Conservation (phyloP, 2,113 vertebrate genomes). For the Xiphias gladius region DNA sequence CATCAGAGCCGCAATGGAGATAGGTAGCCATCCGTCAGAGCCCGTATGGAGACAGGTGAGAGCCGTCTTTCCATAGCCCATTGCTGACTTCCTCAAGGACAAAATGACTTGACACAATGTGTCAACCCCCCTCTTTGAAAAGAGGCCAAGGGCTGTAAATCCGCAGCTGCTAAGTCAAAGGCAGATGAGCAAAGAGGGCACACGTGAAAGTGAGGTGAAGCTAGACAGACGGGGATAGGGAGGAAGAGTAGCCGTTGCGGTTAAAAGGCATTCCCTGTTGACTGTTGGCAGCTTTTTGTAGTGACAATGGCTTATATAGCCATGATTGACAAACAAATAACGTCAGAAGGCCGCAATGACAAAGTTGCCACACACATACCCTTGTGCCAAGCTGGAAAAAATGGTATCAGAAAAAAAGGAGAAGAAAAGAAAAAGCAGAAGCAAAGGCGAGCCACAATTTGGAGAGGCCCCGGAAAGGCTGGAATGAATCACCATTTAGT, state of each 20-base stretch:
- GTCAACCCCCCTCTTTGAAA: constrained; percentile 80
- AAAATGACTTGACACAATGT: constrained; percentile 89
- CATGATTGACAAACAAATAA: constrained; percentile 63
- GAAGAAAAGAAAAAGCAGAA: constrained; percentile 77
- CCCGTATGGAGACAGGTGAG: constrained; percentile 87
- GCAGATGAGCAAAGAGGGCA: constrained; percentile 65
- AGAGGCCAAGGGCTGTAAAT: constrained; percentile 75
- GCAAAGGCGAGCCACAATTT: constrained; percentile 61
- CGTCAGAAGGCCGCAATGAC: constrained; percentile 40
- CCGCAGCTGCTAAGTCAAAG: constrained; percentile 78
- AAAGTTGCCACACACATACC: constrained; percentile 43
- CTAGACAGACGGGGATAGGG: constrained; percentile 17
- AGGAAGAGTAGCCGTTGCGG: constrained; percentile 30
- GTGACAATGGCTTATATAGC: constrained; percentile 48
- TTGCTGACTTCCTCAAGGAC: constrained; percentile 89
- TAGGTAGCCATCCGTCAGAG: constrained; percentile 88
- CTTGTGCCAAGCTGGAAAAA: constrained; percentile 61
- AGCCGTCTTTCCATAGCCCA: constrained; percentile 88
- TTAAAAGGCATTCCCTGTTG: constrained; percentile 50
- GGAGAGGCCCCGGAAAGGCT: constrained; percentile 72
- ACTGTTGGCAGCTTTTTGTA: constrained; percentile 52
- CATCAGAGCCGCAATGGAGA: constrained; percentile 79
- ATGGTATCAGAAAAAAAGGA: constrained; percentile 55
- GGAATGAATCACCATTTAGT: constrained; percentile 73
- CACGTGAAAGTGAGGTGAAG: constrained; percentile 38